Evolutionary conservation across 2,113 vertebrate species (phyloP), one percentile per base, ranked within the genome.

Genomic region (Scopus umbretta): DNA sequence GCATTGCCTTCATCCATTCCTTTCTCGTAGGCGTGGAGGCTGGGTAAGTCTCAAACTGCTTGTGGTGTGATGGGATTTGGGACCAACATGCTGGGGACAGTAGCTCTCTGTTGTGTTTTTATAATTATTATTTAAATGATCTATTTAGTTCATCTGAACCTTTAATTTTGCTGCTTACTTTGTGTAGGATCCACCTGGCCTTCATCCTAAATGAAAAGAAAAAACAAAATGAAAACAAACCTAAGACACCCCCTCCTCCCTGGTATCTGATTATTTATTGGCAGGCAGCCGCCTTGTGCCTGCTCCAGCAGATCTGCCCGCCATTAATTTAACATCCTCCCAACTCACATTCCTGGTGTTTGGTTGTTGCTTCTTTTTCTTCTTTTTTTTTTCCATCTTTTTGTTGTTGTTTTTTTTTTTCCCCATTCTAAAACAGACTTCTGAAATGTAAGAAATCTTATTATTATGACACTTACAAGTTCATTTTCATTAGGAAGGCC

Each of bases 251-350:
- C 94, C 80, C 67, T 90, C 80, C 63, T 95, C 71, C 92, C 62
- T 76, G 96, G 82, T 97, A 98, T 98, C 86, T 98, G 96, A 91
- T 97, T 98, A 98, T 98, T 98, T 98, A 98, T 98, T 98, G 97
- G 97, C 88, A 95, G 93, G 92, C 96, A 91, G 66, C 80, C 3
- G 9, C 78, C 78, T 89, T 93, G 68, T 95, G 92, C 83, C 88
- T 93, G 87, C 92, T 97, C 78, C 95, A 95, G 93, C 72, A 96
- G 97, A 97, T 94, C 88, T 93, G 94, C 93, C 91, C 1, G 53
- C 93, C 86, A 76, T 91, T 97, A 94, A 97, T 94, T 90, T 90
- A 96, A 94, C 88, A 96, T 96, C 88, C 91, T 95, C 87, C 94
- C 52, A 94, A 56, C 47, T 96, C 81, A 47, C 78, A 90, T 96